Evolutionary conservation across 2,113 vertebrate species (phyloP), one percentile per base, ranked within the genome.

Genomic region (Pomatostomus ruficeps): DNA sequence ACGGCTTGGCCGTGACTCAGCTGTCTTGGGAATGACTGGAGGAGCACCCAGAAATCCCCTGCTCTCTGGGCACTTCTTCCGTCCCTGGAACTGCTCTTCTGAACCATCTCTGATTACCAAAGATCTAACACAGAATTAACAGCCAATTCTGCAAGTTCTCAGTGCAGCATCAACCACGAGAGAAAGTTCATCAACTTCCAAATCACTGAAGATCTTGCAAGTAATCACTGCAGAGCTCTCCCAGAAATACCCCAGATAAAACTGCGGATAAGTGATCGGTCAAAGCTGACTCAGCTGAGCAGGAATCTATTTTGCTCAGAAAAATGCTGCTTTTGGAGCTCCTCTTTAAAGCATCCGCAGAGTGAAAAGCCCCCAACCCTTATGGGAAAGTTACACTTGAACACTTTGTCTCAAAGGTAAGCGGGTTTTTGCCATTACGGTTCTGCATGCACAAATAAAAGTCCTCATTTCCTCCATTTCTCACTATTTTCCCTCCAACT

Each of bases 161-260:
- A 85, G 38, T 3, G 66, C 33, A 35, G 59, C 55, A 21, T 10
- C 43, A 18, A 31, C 65, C 29, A n/a, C 0, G 1, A 20, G 1
- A 20, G 16, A 31, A 5, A 38, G 52, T 19, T 88, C 21, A 45
- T 29, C n/a, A 79, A 48, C 75, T 57, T 83, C 48, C 75, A 80
- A 40, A 52, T 19, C 55, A 29, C 42, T 76, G 59, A 54, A 70
- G 72, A 72, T 65, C 63, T 17, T 26, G 26, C 42, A 78, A 59
- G 42, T 2, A 42, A 62, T 19, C 65, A 74, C 33, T 73, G 82
- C 74, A 80, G 76, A 73, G 51, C 36, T 94, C 23, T 55, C 66
- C 63, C 71, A 89, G 74, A 78, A 93, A 75, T 8, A 85, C 10
- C 36, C 74, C 79, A 77, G 40, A 58, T 28, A 58, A 75, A 93